These are phyloP conservation scores for Thecophora atra DNA, from an alignment of 2,888 invertebrate genomes.

Conservation along the genomic window DNA sequence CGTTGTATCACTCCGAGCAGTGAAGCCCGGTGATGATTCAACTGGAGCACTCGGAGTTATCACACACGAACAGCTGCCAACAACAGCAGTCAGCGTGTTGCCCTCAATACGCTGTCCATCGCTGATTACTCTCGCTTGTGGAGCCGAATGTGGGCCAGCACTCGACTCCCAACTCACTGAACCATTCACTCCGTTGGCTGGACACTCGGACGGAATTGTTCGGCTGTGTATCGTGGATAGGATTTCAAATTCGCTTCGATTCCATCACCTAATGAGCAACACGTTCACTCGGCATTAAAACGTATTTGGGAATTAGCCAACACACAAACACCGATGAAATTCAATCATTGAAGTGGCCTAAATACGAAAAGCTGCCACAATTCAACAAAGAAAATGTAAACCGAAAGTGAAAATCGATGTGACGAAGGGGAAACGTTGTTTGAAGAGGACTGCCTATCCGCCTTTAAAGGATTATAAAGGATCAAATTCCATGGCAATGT, in stretches of 20 bases:
- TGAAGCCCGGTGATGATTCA: not conserved
- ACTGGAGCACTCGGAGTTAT: not conserved
- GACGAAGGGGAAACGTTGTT: not conserved
- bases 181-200: no score
- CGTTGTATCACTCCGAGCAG: not conserved
- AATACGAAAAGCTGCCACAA: not conserved
- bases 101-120: not conserved
- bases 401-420: slow-evolving; percentile 10
- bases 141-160: not conserved
- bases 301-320: not conserved
- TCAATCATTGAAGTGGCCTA: slow-evolving; percentile 13
- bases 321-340: not conserved
- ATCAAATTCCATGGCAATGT: not conserved
- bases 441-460: not conserved
- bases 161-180: no score
- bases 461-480: not conserved
- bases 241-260: slow-evolving; percentile 14
- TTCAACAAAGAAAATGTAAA: not conserved
- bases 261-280: slow-evolving; percentile 17
- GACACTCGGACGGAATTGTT: not conserved
- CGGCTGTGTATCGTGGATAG: no score
- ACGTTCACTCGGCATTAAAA: slow-evolving; percentile 9
- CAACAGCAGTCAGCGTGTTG: not conserved
- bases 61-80: not conserved
- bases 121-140: not conserved